A percentile compares a stretch with the other conserved stretches of the same genome.
Conservation (phyloP, 2,113 vertebrate genomes). For the Pagrus major region DNA sequence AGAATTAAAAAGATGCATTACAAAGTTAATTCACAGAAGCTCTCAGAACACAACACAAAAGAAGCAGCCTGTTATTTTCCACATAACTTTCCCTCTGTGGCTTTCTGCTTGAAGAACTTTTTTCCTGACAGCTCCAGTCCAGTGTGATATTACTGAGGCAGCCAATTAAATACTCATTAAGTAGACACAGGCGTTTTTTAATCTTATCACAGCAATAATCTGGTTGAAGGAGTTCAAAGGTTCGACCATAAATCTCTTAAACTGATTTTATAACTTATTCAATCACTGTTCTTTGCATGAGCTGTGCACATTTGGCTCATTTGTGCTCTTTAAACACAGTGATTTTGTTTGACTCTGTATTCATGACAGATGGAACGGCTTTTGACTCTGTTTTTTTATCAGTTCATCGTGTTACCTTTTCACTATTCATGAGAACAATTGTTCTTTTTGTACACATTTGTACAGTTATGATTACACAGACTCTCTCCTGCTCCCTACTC, state of each 20-base stretch:
- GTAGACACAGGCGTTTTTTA: background rate
- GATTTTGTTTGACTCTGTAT: too few relatives aligned
- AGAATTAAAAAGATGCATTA: background rate
- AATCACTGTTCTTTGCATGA: background rate
- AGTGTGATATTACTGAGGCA: background rate
- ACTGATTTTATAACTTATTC: background rate
- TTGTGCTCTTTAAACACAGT: background rate
- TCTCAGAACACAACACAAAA: background rate
- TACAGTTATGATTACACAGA: too few relatives aligned
- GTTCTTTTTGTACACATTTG: too few relatives aligned
- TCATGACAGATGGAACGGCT: too few relatives aligned
- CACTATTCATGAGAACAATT: too few relatives aligned
- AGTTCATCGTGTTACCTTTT: too few relatives aligned
- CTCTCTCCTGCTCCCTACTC: too few relatives aligned
- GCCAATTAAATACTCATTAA: constrained; percentile 7
- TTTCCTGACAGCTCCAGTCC: background rate
- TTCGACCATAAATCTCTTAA: background rate
- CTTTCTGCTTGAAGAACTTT: constrained; percentile 8
- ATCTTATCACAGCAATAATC: background rate
- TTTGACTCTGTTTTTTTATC: too few relatives aligned
- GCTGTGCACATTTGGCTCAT: background rate
- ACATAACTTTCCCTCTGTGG: background rate
- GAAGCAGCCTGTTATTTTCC: background rate
- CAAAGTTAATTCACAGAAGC: background rate
- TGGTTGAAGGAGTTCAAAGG: background rate